phyloP scores from a whole-genome alignment of 2,888 invertebrate genomes.

The Temnothorax unifasciatus region DNA sequence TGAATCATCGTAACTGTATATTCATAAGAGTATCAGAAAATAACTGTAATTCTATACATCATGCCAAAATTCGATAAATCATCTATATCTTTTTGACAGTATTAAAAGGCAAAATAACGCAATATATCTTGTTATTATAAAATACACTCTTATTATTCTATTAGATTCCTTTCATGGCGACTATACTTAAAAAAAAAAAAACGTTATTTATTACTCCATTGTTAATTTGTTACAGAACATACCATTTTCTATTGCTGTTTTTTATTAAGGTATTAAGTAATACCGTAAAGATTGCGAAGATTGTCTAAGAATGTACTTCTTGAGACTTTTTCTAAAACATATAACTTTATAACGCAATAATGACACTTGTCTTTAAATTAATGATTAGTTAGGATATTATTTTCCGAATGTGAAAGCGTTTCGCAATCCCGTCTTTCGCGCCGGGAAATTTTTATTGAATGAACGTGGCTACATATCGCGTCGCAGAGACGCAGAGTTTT shows the following conservation, averaged over 20 bases:
- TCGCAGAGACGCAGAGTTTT: not conserved
- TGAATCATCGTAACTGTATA: constrained; percentile 41
- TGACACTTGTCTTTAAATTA: constrained; percentile 29
- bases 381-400: constrained; percentile 19
- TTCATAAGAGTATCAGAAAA: not conserved
- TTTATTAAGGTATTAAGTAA: constrained; percentile 8
- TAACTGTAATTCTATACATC: constrained; percentile 32
- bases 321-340: not conserved
- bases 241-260: not conserved
- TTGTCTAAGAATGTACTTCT: not conserved
- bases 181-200: not conserved
- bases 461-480: not conserved
- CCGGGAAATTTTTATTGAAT: constrained; percentile 10
- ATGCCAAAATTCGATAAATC: constrained; percentile 13
- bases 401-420: constrained; percentile 36
- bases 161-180: not conserved
- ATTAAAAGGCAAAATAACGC: not conserved
- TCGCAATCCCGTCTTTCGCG: not conserved
- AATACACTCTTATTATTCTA: not conserved
- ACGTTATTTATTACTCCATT: not conserved
- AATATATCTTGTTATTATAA: not conserved
- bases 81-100: not conserved
- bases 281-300: not conserved
- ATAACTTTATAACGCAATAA: not conserved
- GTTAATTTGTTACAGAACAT: not conserved